These are phyloP conservation scores for Macrosteles quadrilineatus DNA, from an alignment of 1,140 invertebrate species.

Conservation along the genomic window DNA sequence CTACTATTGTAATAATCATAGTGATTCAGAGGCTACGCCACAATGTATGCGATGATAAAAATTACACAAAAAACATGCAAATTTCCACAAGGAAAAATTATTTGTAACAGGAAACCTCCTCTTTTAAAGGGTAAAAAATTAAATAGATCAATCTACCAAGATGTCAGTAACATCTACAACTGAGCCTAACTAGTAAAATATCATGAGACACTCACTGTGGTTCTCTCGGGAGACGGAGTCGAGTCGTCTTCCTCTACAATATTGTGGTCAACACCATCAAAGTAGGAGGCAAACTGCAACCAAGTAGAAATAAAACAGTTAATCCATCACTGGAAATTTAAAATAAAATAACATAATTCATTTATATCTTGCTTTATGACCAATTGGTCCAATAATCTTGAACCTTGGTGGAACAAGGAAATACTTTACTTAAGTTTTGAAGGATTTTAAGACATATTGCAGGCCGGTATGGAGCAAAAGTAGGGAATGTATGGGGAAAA, in stretches of 20 bases:
- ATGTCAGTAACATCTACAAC: too few relatives aligned
- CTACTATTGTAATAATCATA: too few relatives aligned
- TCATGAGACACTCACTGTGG: not conserved
- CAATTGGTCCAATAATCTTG: not conserved
- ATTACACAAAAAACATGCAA: too few relatives aligned
- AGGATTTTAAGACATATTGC: not conserved
- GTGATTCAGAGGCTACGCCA: too few relatives aligned
- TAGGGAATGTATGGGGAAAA: too few relatives aligned
- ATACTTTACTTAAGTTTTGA: not conserved
- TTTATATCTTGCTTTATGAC: not conserved
- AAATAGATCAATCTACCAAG: too few relatives aligned
- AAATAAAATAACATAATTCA: not conserved
- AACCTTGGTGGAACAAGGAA: not conserved
- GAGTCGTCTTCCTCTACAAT: not conserved
- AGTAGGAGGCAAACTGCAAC: constrained; percentile 1
- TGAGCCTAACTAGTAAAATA: too few relatives aligned
- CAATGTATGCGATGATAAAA: too few relatives aligned
- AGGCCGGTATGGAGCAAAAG: too few relatives aligned
- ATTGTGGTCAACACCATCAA: not conserved
- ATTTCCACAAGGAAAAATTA: too few relatives aligned
- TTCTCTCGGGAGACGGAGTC: not conserved
- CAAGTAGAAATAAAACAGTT: not conserved
- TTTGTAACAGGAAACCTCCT: too few relatives aligned
- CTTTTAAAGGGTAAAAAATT: too few relatives aligned
- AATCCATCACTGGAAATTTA: not conserved